Percentiles rank a stretch among this genome's conserved stretches.
Evolutionary conservation across 2,113 vertebrate species (phyloP).

Genomic region (Marmota monax): DNA sequence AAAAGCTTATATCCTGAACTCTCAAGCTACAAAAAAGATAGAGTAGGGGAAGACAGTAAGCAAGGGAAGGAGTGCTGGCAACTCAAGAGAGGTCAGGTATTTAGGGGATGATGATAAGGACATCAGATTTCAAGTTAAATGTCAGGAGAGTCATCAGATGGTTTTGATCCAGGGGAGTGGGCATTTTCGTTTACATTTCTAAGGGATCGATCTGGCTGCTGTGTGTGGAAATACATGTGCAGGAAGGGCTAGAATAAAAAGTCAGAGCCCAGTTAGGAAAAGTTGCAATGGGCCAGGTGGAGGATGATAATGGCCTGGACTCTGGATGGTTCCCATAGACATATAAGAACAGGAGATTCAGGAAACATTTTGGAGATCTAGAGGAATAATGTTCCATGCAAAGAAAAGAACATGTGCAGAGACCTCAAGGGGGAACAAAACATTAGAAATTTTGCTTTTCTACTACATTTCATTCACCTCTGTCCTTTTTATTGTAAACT

Average conservation of each 20-base stretch:
- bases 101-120: background rate
- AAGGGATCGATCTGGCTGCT: background rate
- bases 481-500: conserved; percentile 30
- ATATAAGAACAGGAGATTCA: background rate
- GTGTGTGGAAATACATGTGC: background rate
- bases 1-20: background rate
- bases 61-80: background rate
- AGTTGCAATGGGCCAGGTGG: background rate
- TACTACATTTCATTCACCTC: background rate
- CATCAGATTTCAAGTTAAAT: conserved; percentile 5
- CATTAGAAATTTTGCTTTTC: conserved; percentile 33
- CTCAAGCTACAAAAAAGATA: background rate
- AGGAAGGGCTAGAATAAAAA: background rate
- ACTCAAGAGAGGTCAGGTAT: background rate
- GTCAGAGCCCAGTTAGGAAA: background rate
- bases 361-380: conserved; percentile 20
- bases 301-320: background rate
- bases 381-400: background rate
- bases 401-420: background rate
- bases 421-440: background rate
- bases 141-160: background rate
- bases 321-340: background rate
- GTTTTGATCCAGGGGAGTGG: background rate
- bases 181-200: background rate
- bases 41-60: background rate